Percentiles rank a stretch among this genome's conserved stretches.
These are phyloP conservation scores for Falcunculus frontatus DNA, from an alignment of 2,113 vertebrate species.

Conservation along the genomic window DNA sequence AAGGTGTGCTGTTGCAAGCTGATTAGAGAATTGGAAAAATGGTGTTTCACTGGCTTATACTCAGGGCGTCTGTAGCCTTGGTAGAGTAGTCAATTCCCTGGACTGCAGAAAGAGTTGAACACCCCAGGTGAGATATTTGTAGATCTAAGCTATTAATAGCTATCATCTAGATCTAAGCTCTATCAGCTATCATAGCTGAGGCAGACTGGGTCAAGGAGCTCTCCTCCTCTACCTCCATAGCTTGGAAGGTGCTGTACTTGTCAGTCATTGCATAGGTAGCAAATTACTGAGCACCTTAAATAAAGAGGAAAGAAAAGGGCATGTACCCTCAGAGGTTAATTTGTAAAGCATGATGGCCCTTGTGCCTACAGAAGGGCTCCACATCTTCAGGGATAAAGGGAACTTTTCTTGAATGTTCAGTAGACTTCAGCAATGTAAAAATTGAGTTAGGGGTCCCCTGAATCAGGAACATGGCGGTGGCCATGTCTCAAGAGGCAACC, in stretches of 20 bases:
- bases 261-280: background rate
- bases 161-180: no score
- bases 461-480: background rate
- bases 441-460: background rate
- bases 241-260: background rate
- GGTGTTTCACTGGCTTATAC: background rate
- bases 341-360: background rate
- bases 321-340: background rate
- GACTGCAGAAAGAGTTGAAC: background rate
- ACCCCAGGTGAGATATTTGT: background rate
- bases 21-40: background rate
- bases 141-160: background rate
- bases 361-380: background rate
- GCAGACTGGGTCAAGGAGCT: background rate
- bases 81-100: background rate
- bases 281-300: background rate
- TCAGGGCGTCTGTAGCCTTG: background rate
- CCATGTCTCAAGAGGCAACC: background rate
- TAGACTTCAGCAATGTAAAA: background rate
- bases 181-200: no score
- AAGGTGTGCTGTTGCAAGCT: background rate
- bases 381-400: background rate
- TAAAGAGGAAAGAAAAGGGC: background rate
- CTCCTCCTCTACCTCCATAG: background rate
- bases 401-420: background rate